Base-by-base conservation (phyloP, 2,888 invertebrate species). In the Drosophila paranaensis region DNA sequence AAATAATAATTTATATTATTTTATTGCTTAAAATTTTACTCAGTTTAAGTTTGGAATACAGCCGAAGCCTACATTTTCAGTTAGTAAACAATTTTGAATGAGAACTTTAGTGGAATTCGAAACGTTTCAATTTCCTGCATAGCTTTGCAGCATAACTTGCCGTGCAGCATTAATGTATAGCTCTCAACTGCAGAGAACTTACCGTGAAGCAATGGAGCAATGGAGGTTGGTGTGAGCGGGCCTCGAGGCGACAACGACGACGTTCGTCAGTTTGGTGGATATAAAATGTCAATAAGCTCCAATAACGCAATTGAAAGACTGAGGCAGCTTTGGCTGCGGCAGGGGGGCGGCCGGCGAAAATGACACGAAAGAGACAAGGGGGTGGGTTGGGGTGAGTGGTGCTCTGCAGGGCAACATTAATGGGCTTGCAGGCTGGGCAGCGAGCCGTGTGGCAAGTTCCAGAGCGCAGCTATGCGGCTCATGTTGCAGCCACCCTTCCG, bases 271-370 rank as follows among this genome's bases (percentile, higher is more conserved):
- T 58, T 79, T 73, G 72, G 37, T 74, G 68, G 88, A 84, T 87
- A 89, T 89, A 89, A 86, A 86, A 89, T 89, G 88, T 89, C 86
- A 86, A 89, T 89, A 86, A 86, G 86, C 88, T 86, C 81, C 70
- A 88, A 88, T 86, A 89, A 88, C 88, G 78, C 82, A 78, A 85
- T 89, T 88, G 89, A 88, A 85, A 81, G 79, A 80, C 78, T 71
- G 71, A 71, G 88, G 74, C 79, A 79, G 77, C 80, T 67, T 40
- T 42, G 30, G 70, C 25, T 55, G 63, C 11, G 54, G 40, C 54
- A 13, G 8, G 0, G 27, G 66, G 61, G 74, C 55, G 20, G 20
- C 1, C 79, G 68, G 61, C 66, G 56, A 51, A 65, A 62, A 62
- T 62, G 67, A 71, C 45, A 43, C 35, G 57, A 16, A 27, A 33